Evolutionary conservation across 1,140 invertebrate species (phyloP), one percentile per base, ranked within the genome.

Genomic region (Tetraneura akinire): DNA sequence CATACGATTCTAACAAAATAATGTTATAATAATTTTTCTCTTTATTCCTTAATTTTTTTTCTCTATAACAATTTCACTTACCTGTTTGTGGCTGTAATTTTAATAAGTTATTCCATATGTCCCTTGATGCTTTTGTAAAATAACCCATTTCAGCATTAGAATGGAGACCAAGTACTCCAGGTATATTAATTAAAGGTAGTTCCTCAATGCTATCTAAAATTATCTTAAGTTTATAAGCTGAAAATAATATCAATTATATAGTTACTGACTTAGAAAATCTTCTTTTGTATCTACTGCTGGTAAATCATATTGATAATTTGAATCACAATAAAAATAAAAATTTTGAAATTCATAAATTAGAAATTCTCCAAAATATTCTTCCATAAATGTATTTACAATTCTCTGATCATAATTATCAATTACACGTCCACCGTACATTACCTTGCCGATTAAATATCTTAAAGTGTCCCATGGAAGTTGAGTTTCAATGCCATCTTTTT

Each of bases 321-420:
- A 86, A 83, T 95, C 92, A 26, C 88, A 85, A 85, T 94, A 96
- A 86, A 96, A 96, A 85, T 94, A 92, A 86, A 95, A 97, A 0
- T 92, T 91, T 85, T 96, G 93, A 85, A 94, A 96, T 21, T 89
- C 90, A 84, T 96, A 93, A 84, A 97, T 96, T 26, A 97, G 87
- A 85, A 96, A 97, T 83, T 97, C 94, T 0, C 95, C 95, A 88
- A 97, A 92, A 84, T 96, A 97, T 85, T 97, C 94, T 84, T 96
- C 90, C 92, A 96, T 95, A 84, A 96, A 96, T 0, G 91, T 94
- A 80, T 90, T 88, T 1, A 95, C 91, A 8, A 96, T 91, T 81
- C 94, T 88, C 32, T 94, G 89, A 85, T 96, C 95, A 87, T 92
- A 96, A 84, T 92, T 90, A 84, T 97, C 94, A 81, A 96, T 96